These are phyloP conservation scores for Parauchenoglanis punctatus DNA, from an alignment of 2,797 vertebrate genomes.

Conservation along the genomic window DNA sequence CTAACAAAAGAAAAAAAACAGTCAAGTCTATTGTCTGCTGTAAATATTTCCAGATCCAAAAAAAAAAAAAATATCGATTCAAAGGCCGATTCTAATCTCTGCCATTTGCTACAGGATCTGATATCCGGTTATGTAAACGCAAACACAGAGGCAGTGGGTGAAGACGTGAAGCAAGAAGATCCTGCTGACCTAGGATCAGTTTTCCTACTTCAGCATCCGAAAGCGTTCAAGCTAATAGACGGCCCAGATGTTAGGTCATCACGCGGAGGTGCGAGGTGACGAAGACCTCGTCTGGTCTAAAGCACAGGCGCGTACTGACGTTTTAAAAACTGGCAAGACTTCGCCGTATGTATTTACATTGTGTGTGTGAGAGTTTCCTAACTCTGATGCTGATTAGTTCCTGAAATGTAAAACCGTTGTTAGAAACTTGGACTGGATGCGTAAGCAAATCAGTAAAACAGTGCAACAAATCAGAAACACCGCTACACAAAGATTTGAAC, in stretches of 20 bases:
- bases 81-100: too few species aligned
- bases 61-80: too few species aligned
- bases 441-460: conserved; percentile 9
- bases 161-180: not conserved
- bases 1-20: too few species aligned
- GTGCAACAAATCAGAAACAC: not conserved
- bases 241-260: not conserved
- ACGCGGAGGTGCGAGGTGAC: not conserved
- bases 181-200: not conserved
- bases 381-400: not conserved
- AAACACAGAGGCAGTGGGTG: not conserved
- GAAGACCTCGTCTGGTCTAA: not conserved
- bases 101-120: too few species aligned
- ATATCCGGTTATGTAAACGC: not conserved
- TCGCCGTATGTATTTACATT: not conserved
- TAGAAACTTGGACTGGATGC: not conserved
- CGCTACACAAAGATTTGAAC: not conserved
- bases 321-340: not conserved
- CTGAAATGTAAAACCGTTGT: conserved; percentile 4
- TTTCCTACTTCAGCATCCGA: not conserved
- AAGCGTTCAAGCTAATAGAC: not conserved
- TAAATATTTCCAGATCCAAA: too few species aligned
- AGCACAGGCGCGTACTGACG: not conserved
- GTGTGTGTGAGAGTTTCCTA: not conserved
- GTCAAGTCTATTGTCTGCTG: too few species aligned